Evolutionary conservation across 2,888 invertebrate species (phyloP).

Genomic region (Philaethria dido): DNA sequence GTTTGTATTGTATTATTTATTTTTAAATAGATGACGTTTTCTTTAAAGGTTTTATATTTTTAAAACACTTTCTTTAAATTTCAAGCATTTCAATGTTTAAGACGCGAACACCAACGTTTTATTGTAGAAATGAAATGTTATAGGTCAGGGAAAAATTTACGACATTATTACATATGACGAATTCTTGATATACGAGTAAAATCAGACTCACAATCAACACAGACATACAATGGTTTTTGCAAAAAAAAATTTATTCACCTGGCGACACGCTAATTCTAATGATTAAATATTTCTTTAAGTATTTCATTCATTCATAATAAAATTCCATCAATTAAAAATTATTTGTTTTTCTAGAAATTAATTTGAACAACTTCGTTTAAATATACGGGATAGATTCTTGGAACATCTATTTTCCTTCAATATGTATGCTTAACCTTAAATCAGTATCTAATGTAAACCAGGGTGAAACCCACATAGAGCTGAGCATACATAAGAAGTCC

Average conservation of each 20-base stretch:
- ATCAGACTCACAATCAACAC: no score
- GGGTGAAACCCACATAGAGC: constrained; percentile 46
- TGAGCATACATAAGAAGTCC: constrained; percentile 59
- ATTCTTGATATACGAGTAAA: no score
- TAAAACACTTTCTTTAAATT: no score
- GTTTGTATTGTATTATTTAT: no score
- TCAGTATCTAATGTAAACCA: constrained; percentile 43
- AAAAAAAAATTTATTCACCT: no score
- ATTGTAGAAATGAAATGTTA: constrained; percentile 25
- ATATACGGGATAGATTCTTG: neutral
- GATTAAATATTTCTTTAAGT: no score
- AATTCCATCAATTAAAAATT: neutral
- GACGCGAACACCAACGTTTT: constrained; percentile 21
- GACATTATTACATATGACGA: constrained; percentile 3
- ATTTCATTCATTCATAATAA: no score
- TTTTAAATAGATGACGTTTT: no score
- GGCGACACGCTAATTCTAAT: no score
- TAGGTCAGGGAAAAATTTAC: constrained; percentile 14
- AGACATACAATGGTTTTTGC: no score
- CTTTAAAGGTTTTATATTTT: no score
- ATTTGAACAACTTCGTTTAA: neutral
- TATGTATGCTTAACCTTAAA: constrained; percentile 33
- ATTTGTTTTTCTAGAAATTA: neutral
- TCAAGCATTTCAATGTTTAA: constrained; percentile 12
- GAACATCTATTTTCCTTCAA: neutral